phyloP scores from a whole-genome alignment of 2,113 vertebrate genomes.

The Gadus macrocephalus region DNA sequence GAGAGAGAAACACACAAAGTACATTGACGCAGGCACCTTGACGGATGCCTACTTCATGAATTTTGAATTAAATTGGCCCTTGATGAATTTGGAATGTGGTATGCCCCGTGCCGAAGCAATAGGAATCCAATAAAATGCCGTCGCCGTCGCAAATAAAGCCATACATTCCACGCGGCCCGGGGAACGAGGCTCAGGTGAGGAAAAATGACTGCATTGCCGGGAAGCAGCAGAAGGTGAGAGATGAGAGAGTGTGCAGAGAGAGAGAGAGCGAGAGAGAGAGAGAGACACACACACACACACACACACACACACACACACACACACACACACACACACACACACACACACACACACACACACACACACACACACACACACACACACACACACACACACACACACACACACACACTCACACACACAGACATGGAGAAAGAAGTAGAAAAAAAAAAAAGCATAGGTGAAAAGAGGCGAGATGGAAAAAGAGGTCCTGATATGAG shows the following conservation, averaged over 20 bases:
- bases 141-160: conserved; percentile 67
- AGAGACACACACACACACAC: not conserved
- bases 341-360: not conserved
- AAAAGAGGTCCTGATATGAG: conserved; percentile 55
- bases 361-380: too few relatives aligned
- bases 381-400: not conserved
- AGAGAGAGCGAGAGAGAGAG: not conserved
- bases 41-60: conserved; percentile 72
- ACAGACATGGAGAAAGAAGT: not conserved
- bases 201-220: conserved; percentile 67
- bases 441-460: conserved; percentile 8
- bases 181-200: conserved; percentile 63
- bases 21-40: conserved; percentile 59
- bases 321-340: too few relatives aligned
- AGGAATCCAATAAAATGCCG: conserved; percentile 73
- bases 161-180: conserved; percentile 68
- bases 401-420: too few relatives aligned
- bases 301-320: not conserved
- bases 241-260: conserved; percentile 29
- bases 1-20: conserved; percentile 49
- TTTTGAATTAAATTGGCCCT: conserved; percentile 75
- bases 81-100: conserved; percentile 73
- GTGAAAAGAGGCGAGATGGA: conserved; percentile 45
- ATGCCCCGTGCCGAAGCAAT: conserved; percentile 68
- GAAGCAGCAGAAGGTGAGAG: conserved; percentile 56